Evolutionary conservation across 2,888 invertebrate genomes (phyloP).

Genomic region (Ferdinandea cuprea): DNA sequence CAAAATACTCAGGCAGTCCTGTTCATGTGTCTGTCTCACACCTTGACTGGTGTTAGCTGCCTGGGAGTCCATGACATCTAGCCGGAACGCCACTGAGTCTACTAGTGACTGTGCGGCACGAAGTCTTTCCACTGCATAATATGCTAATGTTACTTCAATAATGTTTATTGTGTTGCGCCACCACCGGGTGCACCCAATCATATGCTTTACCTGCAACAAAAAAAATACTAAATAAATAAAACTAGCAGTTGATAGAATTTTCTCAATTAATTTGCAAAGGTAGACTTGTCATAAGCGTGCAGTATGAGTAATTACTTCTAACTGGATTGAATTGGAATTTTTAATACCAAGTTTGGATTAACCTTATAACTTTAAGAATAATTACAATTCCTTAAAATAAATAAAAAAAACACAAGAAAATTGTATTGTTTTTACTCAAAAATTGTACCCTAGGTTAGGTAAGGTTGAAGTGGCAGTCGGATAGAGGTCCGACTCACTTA

Average conservation of each 20-base stretch:
- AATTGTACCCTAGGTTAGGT: neutral
- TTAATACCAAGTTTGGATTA: conserved; percentile 50
- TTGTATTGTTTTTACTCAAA: neutral
- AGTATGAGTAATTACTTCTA: conserved; percentile 54
- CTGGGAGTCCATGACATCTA: conserved; percentile 69
- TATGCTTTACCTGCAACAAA: conserved; percentile 12
- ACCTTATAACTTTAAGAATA: conserved; percentile 38
- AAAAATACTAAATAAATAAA: conserved; percentile 4
- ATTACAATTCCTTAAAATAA: conserved; percentile 45
- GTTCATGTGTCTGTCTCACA: conserved; percentile 6
- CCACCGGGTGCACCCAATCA: conserved; percentile 18
- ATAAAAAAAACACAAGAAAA: neutral
- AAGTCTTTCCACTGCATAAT: conserved; percentile 38
- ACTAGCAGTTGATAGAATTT: conserved; percentile 36
- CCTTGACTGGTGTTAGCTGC: conserved; percentile 48
- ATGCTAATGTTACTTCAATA: conserved; percentile 50
- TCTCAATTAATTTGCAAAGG: conserved; percentile 53
- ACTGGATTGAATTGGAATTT: conserved; percentile 53
- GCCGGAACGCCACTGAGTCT: conserved; percentile 62
- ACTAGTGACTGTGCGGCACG: conserved; percentile 40
- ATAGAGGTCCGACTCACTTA: too few species aligned
- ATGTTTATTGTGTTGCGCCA: conserved; percentile 40
- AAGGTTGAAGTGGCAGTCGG: too few species aligned
- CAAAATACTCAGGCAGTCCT: conserved; percentile 2
- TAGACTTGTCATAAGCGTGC: conserved; percentile 22